Base-by-base conservation (phyloP, 2,888 invertebrate species). In the Phytoseiulus persimilis region DNA sequence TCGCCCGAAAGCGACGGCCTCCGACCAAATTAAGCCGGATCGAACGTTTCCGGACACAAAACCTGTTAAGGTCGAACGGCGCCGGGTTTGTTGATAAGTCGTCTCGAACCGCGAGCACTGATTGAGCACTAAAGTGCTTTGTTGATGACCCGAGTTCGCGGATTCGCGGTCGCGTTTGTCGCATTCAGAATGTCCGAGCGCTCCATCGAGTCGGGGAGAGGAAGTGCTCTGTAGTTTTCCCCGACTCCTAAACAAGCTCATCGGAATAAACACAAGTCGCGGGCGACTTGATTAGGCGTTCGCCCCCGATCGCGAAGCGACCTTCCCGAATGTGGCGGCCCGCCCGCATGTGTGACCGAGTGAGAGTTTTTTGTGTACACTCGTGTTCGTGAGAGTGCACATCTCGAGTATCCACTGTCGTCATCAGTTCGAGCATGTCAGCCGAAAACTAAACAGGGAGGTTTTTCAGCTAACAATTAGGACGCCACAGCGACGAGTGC, bases 341-440 rank as follows among this genome's bases (percentile, higher is more conserved):
- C n/a, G 46, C 46, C 9, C 46, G 46, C 46, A 46, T 46, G 46
- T 46, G 9, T 46, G 46, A 11, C 14, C 46, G 46, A 46, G 46
- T n/a, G 46, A 6, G 46, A 6, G 6, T 46, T 46, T 46, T 46
- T 46, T 65, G 65, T 18, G 65, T 65, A 18, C 65, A 18, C 18
- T 65, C 28, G 65, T 65, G 14, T 14, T 18, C 28, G 46, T 46
- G 65, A 65, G 65, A 65, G 65, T 65, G 65, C 65, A 65, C 23
- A 65, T 65, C 65, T 65, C 65, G 65, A 65, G 65, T 65, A 65
- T 65, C 65, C 65, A 65, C 65, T 65, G 65, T 65, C 65, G 65
- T 18, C 46, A 46, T 46, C 46, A 14, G 46, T 6, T 46, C 46
- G 46, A 14, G 46, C 46, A 46, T 6, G 14, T 46, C 46, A n/a